Evolutionary conservation across 2,797 vertebrate species (phyloP).

Genomic region (Argyrosomus regius): DNA sequence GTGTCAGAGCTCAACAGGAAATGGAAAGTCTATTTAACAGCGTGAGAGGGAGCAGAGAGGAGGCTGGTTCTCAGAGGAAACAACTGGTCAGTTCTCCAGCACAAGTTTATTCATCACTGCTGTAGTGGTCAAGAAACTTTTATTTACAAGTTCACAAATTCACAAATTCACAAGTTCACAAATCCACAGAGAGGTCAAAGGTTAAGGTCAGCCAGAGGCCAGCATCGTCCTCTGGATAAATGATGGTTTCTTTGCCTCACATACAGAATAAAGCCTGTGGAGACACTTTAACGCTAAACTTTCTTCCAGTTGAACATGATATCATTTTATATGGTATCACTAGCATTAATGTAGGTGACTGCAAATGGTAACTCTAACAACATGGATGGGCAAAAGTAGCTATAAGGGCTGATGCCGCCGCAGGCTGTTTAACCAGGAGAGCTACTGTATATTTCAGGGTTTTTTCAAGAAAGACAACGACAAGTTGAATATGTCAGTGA

Average conservation of each 20-base stretch:
- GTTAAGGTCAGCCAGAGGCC: background rate
- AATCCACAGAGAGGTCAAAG: constrained; percentile 16
- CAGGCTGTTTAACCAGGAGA: background rate
- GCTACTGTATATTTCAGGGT: background rate
- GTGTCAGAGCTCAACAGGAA: constrained; percentile 75
- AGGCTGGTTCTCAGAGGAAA: constrained; percentile 77
- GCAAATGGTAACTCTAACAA: too few species aligned
- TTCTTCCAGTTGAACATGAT: background rate
- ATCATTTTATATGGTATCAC: too few species aligned
- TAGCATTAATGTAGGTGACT: too few species aligned
- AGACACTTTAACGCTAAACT: background rate
- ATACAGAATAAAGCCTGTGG: background rate
- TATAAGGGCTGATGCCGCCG: too few species aligned
- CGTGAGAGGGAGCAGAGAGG: constrained; percentile 69
- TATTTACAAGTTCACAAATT: background rate
- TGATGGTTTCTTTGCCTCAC: background rate
- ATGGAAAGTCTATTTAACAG: constrained; percentile 81
- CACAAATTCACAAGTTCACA: too few species aligned
- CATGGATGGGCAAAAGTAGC: too few species aligned
- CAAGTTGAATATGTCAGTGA: background rate
- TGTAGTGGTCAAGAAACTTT: background rate
- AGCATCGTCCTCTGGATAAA: background rate
- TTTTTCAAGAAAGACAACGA: background rate
- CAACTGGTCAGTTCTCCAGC: constrained; percentile 33
- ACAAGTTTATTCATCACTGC: constrained; percentile 29